Evolutionary conservation across 1,140 invertebrate species (phyloP), one percentile per base, ranked within the genome.

Genomic region (Calliopsis andreniformis): DNA sequence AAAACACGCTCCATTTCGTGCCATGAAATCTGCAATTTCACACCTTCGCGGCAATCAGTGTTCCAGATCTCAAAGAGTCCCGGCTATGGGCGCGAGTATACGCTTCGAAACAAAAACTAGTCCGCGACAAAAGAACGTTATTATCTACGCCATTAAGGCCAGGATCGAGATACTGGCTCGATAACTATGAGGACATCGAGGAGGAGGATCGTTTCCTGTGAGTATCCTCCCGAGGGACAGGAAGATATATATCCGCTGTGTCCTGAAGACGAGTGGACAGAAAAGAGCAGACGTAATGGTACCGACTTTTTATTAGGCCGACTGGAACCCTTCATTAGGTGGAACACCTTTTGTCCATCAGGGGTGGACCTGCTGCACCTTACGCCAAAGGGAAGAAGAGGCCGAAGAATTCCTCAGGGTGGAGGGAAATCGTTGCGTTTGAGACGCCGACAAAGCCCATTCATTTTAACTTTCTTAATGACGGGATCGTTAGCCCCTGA

Each of bases 271-370:
- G 30, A 64, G 66, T 51, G 51, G 35, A 45, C 62, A 45, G 63
- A 59, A 61, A 69, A 80, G 25, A 67, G 72, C 75, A 78, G 78
- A 58, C 71, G 82, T 85, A 87, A 87, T 87, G 83, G 73, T 71
- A 83, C 76, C 76, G 76, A 80, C 78, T 89, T 88, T 89, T 90
- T 89, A 88, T 87, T 87, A 87, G 75, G 69, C 72, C 25, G 73
- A 83, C 69, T 62, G 72, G 85, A 87, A 88, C 88, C 83, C 70
- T 85, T 89, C 85, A 88, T 91, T 88, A 87, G 76, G 71, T 79
- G 69, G 84, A 75, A 88, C 88, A 88, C 83, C 82, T 85, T 90
- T 90, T 87, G 84, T 87, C 80, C 76, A 68, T 79, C 72, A 43
- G 59, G 35, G 39, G 35, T 58, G 47, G 32, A 62, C 39, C 28